Evolutionary conservation across 2,888 invertebrate genomes (phyloP).

Genomic region (Prenolepis imparis): DNA sequence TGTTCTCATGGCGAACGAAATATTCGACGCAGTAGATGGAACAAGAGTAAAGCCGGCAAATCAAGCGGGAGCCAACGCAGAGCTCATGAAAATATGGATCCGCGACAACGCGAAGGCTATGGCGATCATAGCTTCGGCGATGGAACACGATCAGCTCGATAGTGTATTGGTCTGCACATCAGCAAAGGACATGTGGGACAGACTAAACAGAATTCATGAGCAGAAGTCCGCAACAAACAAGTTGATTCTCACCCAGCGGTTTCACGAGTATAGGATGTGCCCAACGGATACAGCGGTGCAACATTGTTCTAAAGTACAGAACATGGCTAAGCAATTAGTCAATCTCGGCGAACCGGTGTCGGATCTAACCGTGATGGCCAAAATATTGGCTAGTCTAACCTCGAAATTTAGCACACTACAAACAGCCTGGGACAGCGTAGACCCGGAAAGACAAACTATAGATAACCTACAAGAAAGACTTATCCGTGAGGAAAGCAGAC

Average conservation of each 20-base stretch:
- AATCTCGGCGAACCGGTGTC: background rate
- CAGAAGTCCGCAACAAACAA: slow-evolving; percentile 69
- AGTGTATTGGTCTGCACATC: background rate
- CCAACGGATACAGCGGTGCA: slow-evolving; percentile 58
- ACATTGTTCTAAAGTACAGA: slow-evolving; percentile 68
- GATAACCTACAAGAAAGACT: slow-evolving; percentile 66
- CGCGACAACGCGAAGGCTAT: background rate
- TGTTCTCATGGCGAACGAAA: background rate
- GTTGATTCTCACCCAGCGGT: slow-evolving; percentile 62
- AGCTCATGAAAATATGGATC: background rate
- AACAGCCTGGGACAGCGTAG: no score
- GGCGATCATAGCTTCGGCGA: background rate
- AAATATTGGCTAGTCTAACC: slow-evolving; percentile 68
- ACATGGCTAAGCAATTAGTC: slow-evolving; percentile 76
- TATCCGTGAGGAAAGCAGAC: slow-evolving; percentile 61
- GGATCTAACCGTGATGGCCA: slow-evolving; percentile 56
- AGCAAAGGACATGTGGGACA: background rate
- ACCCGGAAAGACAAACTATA: slow-evolving; percentile 61
- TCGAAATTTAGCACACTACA: slow-evolving; percentile 61
- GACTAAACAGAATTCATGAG: slow-evolving; percentile 55
- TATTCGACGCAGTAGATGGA: background rate
- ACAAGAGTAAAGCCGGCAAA: background rate
- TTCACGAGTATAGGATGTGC: slow-evolving; percentile 64
- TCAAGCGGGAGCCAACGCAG: background rate
- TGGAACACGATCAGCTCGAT: background rate